These are phyloP conservation scores for Plutella xylostella DNA, from an alignment of 2,888 invertebrate genomes.

Conservation along the genomic window DNA sequence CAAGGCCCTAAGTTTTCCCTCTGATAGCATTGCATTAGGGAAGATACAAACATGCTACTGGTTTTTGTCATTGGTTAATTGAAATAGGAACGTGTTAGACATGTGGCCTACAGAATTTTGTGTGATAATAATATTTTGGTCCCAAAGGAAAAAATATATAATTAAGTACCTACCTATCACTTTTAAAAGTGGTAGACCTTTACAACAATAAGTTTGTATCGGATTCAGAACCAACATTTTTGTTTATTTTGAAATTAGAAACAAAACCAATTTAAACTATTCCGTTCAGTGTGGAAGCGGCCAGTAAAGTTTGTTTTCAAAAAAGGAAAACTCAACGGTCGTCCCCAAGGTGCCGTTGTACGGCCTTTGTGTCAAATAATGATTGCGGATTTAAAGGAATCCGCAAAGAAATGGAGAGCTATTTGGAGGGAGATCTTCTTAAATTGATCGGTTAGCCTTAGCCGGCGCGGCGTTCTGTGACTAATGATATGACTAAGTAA, in stretches of 20 bases:
- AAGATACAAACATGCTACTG: conserved; percentile 52
- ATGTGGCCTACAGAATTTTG: no score
- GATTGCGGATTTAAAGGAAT: conserved; percentile 23
- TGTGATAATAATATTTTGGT: no score
- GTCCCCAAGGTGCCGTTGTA: conserved; percentile 20
- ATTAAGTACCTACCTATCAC: no score
- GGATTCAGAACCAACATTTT: neutral
- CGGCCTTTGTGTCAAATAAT: conserved; percentile 23
- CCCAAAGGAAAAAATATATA: no score
- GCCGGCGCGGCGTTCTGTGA: conserved; percentile 24
- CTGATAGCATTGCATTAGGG: conserved; percentile 64
- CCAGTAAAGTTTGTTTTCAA: conserved; percentile 17
- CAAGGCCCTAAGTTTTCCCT: conserved; percentile 42
- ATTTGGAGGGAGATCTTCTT: conserved; percentile 25
- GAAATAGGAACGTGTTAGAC: no score
- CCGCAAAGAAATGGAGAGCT: conserved; percentile 22
- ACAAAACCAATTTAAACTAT: conserved; percentile 25
- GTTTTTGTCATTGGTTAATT: conserved; percentile 51
- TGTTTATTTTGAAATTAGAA: conserved; percentile 17
- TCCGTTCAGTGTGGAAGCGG: conserved; percentile 17
- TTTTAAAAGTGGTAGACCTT: no score
- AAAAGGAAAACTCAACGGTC: conserved; percentile 15
- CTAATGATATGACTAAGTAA: conserved; percentile 27
- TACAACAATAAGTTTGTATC: neutral
- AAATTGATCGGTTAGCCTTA: conserved; percentile 25